phyloP scores from a whole-genome alignment of 2,888 invertebrate genomes.

The Drosophila robusta region DNA sequence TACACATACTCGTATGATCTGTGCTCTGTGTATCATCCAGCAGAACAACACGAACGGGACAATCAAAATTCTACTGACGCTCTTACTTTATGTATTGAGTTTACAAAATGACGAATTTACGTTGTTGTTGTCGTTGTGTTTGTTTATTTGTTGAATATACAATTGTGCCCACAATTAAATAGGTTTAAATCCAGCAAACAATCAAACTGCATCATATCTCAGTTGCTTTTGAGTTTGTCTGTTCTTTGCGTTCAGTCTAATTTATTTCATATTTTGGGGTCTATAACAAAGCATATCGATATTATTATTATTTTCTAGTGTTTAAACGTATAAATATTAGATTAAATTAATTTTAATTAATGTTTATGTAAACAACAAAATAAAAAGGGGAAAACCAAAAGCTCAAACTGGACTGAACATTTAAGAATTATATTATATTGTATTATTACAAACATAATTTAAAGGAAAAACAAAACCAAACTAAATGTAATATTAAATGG shows the following conservation, averaged over 20 bases:
- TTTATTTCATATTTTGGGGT: conserved; percentile 28
- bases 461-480: conserved; percentile 11
- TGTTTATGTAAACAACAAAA: conserved; percentile 52
- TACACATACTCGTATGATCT: conserved; percentile 32
- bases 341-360: conserved; percentile 73
- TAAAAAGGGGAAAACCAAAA: conserved; percentile 74
- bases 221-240: conserved; percentile 23
- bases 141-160: conserved; percentile 23
- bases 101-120: conserved; percentile 44
- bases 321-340: conserved; percentile 64
- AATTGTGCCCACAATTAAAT: conserved; percentile 11
- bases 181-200: conserved; percentile 39
- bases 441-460: conserved; percentile 58
- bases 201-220: conserved; percentile 33
- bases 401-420: conserved; percentile 84
- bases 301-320: conserved; percentile 44
- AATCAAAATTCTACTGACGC: conserved; percentile 80
- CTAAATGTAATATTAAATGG: conserved; percentile 49
- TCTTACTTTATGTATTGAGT: conserved; percentile 50
- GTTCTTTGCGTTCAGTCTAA: conserved; percentile 22
- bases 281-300: conserved; percentile 51
- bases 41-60: conserved; percentile 76
- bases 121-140: conserved; percentile 55
- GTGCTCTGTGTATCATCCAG: conserved; percentile 47
- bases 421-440: conserved; percentile 73